phyloP scores from a whole-genome alignment of 2,888 invertebrate genomes.

The Lasioglossum leucozonium region DNA sequence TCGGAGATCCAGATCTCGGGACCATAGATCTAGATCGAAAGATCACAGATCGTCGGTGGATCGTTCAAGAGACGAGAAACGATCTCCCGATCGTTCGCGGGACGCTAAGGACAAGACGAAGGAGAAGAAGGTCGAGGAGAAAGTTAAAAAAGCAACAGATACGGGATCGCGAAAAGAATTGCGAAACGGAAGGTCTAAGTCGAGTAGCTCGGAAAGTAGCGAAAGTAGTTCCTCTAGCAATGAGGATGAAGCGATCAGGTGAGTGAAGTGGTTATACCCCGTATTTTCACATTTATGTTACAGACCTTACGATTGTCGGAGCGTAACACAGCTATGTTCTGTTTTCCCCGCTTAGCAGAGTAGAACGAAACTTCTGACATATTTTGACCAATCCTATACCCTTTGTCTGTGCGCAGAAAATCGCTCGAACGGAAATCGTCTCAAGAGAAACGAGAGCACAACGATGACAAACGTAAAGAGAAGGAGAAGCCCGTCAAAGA shows the following conservation, averaged over 20 bases:
- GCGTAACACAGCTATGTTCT: conserved; percentile 59
- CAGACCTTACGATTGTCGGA: conserved; percentile 64
- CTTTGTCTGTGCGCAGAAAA: conserved; percentile 73
- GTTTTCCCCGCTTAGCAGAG: conserved; percentile 54
- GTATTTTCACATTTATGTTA: conserved; percentile 51
- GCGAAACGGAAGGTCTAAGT: conserved; percentile 83
- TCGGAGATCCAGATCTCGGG: conserved; percentile 79
- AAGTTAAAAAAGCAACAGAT: conserved; percentile 75
- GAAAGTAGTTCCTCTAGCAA: conserved; percentile 83
- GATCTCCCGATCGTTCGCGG: conserved; percentile 81
- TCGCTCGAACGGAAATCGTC: conserved; percentile 76
- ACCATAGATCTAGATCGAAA: conserved; percentile 83
- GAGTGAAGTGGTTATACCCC: conserved; percentile 64
- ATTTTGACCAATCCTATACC: conserved; percentile 16
- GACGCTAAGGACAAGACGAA: conserved; percentile 78
- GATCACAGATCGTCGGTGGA: conserved; percentile 78
- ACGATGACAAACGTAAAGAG: conserved; percentile 76
- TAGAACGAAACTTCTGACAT: neutral
- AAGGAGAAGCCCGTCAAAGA: conserved; percentile 78
- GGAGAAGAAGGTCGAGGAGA: conserved; percentile 80
- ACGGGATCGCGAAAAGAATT: conserved; percentile 79
- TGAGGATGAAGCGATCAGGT: conserved; percentile 81
- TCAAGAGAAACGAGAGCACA: conserved; percentile 75
- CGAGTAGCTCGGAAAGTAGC: conserved; percentile 83
- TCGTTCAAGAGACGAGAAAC: conserved; percentile 75